Evolutionary conservation across 2,113 vertebrate genomes (phyloP).

Genomic region (Syngnathoides biaculeatus): DNA sequence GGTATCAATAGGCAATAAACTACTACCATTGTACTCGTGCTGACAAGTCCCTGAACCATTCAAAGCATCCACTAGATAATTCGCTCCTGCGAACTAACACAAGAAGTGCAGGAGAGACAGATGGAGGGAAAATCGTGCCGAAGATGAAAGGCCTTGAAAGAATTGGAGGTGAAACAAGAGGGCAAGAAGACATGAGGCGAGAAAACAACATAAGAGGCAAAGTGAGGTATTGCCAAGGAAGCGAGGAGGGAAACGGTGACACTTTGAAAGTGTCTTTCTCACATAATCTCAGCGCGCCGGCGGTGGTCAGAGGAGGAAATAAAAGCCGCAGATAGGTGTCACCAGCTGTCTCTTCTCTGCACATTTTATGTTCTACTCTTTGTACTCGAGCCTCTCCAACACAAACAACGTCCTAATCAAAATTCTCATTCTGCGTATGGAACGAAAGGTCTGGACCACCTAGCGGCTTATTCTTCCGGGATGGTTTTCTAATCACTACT

Average conservation of each 20-base stretch:
- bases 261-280: constrained; percentile 20
- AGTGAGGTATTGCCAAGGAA: constrained; percentile 1
- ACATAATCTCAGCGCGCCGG: constrained; percentile 13
- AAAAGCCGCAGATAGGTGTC: neutral
- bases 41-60: constrained; percentile 22
- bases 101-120: neutral
- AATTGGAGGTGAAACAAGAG: neutral
- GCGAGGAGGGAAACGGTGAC: neutral
- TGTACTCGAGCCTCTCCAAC: constrained; percentile 21
- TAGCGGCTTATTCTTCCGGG: neutral
- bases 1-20: constrained; percentile 24
- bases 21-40: constrained; percentile 25
- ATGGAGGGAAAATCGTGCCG: neutral
- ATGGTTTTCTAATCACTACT: neutral
- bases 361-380: constrained; percentile 54
- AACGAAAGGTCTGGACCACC: constrained; percentile 5
- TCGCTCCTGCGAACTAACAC: constrained; percentile 35
- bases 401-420: constrained; percentile 3
- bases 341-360: constrained; percentile 32
- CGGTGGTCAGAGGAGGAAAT: constrained; percentile 17
- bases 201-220: constrained; percentile 4
- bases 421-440: constrained; percentile 8
- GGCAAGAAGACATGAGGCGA: constrained; percentile 16
- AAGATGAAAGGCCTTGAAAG: neutral
- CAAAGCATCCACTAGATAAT: constrained; percentile 34